Evolutionary conservation across 2,888 invertebrate species (phyloP).

Genomic region (Pheosia gnoma): DNA sequence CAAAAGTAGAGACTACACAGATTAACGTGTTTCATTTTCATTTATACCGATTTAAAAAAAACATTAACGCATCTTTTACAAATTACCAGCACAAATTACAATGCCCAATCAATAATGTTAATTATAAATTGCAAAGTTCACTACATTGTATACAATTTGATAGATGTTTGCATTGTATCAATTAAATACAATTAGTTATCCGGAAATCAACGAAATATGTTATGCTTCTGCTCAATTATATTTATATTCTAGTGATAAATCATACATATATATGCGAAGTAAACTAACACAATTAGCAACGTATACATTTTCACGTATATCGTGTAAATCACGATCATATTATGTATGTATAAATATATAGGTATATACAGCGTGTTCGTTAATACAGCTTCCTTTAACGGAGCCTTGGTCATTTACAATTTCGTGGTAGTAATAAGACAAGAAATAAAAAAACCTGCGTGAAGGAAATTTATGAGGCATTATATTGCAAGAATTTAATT

Average conservation of each 20-base stretch:
- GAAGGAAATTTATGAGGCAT: constrained; percentile 38
- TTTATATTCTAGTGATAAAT: constrained; percentile 24
- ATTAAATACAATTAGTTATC: constrained; percentile 27
- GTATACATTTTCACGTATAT: constrained; percentile 38
- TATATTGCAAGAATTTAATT: constrained; percentile 36
- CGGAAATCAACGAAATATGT: constrained; percentile 31
- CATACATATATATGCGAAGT: constrained; percentile 27
- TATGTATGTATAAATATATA: constrained; percentile 39
- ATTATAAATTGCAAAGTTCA: neutral
- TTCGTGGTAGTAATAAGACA: constrained; percentile 31
- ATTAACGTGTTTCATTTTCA: constrained; percentile 32
- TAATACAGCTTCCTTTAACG: constrained; percentile 45
- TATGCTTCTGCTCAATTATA: constrained; percentile 44
- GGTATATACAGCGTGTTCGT: constrained; percentile 42
- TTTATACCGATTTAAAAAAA: constrained; percentile 7
- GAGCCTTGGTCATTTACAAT: constrained; percentile 46
- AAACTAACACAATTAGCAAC: constrained; percentile 32
- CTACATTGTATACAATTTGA: neutral
- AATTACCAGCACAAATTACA: neutral
- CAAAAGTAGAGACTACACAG: constrained; percentile 7
- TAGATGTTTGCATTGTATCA: neutral
- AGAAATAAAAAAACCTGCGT: constrained; percentile 22
- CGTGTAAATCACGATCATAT: constrained; percentile 42
- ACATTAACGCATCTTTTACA: neutral
- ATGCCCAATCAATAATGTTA: neutral